These are phyloP conservation scores for Volucella inanis DNA, from an alignment of 2,888 invertebrate genomes.

Conservation along the genomic window DNA sequence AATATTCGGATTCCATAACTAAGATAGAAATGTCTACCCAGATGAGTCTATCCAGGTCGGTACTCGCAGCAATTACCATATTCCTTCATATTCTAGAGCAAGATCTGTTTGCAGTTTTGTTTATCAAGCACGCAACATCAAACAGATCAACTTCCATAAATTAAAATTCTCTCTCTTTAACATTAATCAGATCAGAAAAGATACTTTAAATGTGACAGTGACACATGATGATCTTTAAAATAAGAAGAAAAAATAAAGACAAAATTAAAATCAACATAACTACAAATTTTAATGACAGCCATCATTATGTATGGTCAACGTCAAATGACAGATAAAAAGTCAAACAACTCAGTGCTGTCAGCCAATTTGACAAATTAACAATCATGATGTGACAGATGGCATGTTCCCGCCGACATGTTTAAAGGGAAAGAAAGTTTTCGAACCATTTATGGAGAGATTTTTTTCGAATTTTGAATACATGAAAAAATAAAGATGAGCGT, in stretches of 20 bases:
- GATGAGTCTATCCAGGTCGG: too few relatives aligned
- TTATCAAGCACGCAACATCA: slow-evolving; percentile 31
- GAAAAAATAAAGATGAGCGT: background rate
- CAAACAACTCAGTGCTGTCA: slow-evolving; percentile 6
- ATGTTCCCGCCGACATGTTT: slow-evolving; percentile 14
- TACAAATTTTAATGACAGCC: background rate
- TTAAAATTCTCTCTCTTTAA: slow-evolving; percentile 16
- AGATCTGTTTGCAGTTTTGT: background rate
- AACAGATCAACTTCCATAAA: slow-evolving; percentile 3
- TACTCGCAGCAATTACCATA: slow-evolving; percentile 1
- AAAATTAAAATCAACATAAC: background rate
- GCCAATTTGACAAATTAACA: slow-evolving; percentile 3
- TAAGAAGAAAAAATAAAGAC: background rate
- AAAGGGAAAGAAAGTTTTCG: slow-evolving; percentile 42
- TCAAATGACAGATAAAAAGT: background rate
- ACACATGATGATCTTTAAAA: slow-evolving; percentile 10
- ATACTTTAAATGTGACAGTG: slow-evolving; percentile 12
- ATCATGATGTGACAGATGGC: slow-evolving; percentile 30
- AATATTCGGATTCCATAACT: background rate
- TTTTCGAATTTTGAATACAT: slow-evolving; percentile 25
- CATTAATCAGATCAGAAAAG: slow-evolving; percentile 15
- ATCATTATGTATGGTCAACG: background rate
- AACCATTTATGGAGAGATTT: slow-evolving; percentile 39
- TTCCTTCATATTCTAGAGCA: background rate
- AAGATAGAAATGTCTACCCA: background rate